Evolutionary conservation across 2,888 invertebrate genomes (phyloP), one percentile per base, ranked within the genome.

Genomic region (Exephanes ischioxanthus): DNA sequence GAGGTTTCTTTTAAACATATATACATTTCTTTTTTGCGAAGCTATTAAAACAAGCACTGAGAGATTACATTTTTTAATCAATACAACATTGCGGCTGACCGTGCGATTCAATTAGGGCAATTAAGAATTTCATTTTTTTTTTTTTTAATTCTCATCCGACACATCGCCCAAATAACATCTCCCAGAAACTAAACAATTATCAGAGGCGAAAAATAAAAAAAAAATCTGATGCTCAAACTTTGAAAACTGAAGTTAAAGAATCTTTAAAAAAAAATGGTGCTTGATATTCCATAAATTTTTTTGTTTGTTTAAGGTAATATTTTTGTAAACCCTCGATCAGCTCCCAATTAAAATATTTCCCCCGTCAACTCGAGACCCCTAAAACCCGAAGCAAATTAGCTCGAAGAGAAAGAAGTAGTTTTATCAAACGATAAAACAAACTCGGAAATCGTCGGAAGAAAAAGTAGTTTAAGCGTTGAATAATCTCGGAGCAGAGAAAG

Each of bases 21-120:
- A 45, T 2, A 4, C 3, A 51, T 55, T 58, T 73, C 4, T n/a
- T 48, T 79, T 41, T 51, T 33, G 33, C 22, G n/a, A 66, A 76
- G 75, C 75, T 1, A 63, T 63, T 48, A 30, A 16, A 41, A 67
- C 33, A 75, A 48, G 63, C 75, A 51, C 63, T 53, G 67, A n/a
- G 11, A 22, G 19, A 63, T 63, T 37, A 63, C 37, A 30, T 16
- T 16, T 11, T 58, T 58, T 58, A 26, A 58, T 58, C 22, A 4
- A 22, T 55, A 22, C 22, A 55, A 11, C 4, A 58, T 58, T 58
- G 11, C 30, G 5, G 30, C 30, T 30, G 30, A 30, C 30, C 30
- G 30, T 30, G 30, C 55, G 22, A 22, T 58, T 26, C 58, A 9
- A 58, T 58, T 14, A 58, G 5, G 9, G 22, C 26, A 14, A 41